Evolutionary conservation across 2,888 invertebrate genomes (phyloP), one percentile per base, ranked within the genome.

Genomic region (Mythimna vitellina): DNA sequence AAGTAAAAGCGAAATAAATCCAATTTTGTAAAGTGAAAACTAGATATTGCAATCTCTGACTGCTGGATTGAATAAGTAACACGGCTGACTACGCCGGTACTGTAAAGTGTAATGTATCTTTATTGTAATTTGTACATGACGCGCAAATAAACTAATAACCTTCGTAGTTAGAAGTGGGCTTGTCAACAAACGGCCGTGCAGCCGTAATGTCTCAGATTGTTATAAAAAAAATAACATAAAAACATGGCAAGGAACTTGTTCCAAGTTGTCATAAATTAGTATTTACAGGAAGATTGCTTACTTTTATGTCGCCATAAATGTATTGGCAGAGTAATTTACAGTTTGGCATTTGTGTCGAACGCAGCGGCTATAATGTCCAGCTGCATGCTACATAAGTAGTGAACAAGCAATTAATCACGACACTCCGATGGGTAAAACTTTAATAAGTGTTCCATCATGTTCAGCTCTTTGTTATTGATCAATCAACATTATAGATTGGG

Each of bases 301-400:
- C 72, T 72, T 84, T 76, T 68, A 76, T 57, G 70, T 62, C 38
- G 22, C 71, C 53, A 63, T 84, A 72, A 76, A 73, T 32, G 76
- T 68, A 60, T 63, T 61, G 65, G 51, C 57, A 17, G 51, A 38
- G 70, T 78, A 64, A 76, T 78, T 73, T 71, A 82, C 58, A 53
- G 56, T 42, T 42, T 70, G 54, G 38, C 58, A 68, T 75, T 25
- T 29, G 9, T 62, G 75, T 79, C 42, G 54, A 62, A 32, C 22
- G 61, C 58, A 20, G 62, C 25, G 57, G 32, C 51, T 12, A 32
- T 46, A 35, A 53, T 22, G 46, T 64, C n/a, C 77, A 46, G 58
- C 65, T 70, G 51, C 46, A 22, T 17, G 29, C 51, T 76, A 51
- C 49, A 12, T 61, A 14, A 14, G 42, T 42, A 68, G 32, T 64